Evolutionary conservation across 2,888 invertebrate genomes (phyloP).

Genomic region (Machimus rusticus): DNA sequence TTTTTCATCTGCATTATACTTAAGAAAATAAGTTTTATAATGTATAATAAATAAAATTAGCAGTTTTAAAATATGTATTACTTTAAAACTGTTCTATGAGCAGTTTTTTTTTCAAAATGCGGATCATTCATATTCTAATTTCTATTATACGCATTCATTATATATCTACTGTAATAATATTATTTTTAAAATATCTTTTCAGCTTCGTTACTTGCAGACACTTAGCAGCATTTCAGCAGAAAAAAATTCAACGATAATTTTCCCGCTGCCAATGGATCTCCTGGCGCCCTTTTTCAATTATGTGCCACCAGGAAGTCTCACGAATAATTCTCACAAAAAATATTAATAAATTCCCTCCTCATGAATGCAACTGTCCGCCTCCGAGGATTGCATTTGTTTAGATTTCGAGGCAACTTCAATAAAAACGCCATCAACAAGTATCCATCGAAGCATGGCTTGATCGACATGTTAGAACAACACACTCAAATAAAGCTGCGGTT

Average conservation of each 20-base stretch:
- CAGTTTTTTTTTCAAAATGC: neutral
- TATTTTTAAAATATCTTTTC: constrained; percentile 55
- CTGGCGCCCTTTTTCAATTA: constrained; percentile 60
- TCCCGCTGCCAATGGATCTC: constrained; percentile 89
- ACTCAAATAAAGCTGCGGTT: neutral
- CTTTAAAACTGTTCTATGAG: no score
- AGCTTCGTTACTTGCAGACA: constrained; percentile 89
- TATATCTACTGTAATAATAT: neutral
- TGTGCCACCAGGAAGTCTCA: neutral
- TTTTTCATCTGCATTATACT: no score
- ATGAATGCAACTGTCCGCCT: neutral
- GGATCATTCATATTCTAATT: neutral
- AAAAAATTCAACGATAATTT: constrained; percentile 94
- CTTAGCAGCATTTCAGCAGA: constrained; percentile 90
- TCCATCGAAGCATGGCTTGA: neutral
- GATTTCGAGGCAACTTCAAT: neutral
- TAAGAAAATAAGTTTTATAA: no score
- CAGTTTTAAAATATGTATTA: no score
- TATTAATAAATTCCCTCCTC: neutral
- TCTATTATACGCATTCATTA: no score
- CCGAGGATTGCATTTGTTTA: neutral
- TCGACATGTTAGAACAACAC: neutral
- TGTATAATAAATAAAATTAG: no score
- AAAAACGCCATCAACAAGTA: neutral
- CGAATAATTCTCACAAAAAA: constrained; percentile 3